Percentiles rank a stretch among this genome's conserved stretches.
These are phyloP conservation scores for Stegostoma tigrinum DNA, from an alignment of 2,113 vertebrate genomes.

Conservation along the genomic window DNA sequence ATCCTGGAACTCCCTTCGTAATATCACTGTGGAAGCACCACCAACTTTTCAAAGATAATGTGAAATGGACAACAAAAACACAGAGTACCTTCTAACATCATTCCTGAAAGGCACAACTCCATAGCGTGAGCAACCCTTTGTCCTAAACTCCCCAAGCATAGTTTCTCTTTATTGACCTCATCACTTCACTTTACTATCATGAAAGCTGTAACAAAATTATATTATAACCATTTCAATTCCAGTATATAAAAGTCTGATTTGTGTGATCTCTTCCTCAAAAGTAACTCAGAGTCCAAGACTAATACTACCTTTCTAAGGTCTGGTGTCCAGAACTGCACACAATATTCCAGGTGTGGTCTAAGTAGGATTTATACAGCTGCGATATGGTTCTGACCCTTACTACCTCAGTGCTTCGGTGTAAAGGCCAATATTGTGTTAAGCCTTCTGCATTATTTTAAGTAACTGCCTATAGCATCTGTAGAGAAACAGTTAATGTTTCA, in stretches of 20 bases:
- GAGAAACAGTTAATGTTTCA: background rate
- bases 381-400: background rate
- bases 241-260: background rate
- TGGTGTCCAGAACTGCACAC: background rate
- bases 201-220: background rate
- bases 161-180: background rate
- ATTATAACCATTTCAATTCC: background rate
- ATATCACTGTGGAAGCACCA: too few relatives aligned
- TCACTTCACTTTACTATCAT: background rate
- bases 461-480: background rate
- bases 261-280: background rate
- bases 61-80: too few relatives aligned
- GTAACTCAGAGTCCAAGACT: background rate
- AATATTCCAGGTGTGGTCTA: background rate
- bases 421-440: background rate
- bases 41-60: too few relatives aligned
- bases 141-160: background rate
- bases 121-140: background rate
- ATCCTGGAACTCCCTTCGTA: background rate
- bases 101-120: background rate
- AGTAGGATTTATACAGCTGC: background rate
- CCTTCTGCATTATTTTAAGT: background rate
- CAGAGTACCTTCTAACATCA: background rate
- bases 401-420: background rate
- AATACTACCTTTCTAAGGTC: background rate